Conservation (phyloP, 2,797 vertebrate species). For the Ctenopoma kingsleyae region DNA sequence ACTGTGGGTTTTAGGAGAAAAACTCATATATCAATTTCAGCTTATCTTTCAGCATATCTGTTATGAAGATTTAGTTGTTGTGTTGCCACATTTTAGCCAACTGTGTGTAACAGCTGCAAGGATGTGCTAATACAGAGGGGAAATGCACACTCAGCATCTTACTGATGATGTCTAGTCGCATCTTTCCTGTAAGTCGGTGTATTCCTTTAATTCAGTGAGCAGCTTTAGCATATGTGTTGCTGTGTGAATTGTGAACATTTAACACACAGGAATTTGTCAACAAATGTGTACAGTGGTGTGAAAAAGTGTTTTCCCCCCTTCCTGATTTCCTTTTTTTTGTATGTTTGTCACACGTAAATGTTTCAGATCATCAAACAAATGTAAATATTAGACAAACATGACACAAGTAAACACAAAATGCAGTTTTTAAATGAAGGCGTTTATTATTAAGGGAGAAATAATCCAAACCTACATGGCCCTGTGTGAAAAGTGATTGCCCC, state of each 20-base stretch:
- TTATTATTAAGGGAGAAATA: too few relatives aligned
- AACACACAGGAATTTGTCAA: slow-evolving; percentile 13
- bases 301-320: background rate
- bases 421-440: too few relatives aligned
- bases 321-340: too few relatives aligned
- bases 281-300: too few relatives aligned
- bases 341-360: too few relatives aligned
- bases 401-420: too few relatives aligned
- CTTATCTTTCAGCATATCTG: too few relatives aligned
- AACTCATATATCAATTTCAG: background rate
- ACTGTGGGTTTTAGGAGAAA: too few relatives aligned
- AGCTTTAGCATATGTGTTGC: slow-evolving; percentile 51
- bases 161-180: background rate
- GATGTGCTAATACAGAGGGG: background rate
- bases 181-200: slow-evolving; percentile 29
- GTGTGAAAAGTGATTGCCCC: too few relatives aligned
- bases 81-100: background rate
- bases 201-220: slow-evolving; percentile 63
- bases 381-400: too few relatives aligned
- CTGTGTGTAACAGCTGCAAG: background rate
- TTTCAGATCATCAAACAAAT: too few relatives aligned
- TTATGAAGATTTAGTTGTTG: slow-evolving; percentile 6
- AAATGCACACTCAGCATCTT: background rate
- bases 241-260: slow-evolving; percentile 40
- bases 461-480: too few relatives aligned